Base-by-base conservation (phyloP, 2,888 invertebrate genomes). In the Meiosimyza decipiens region DNA sequence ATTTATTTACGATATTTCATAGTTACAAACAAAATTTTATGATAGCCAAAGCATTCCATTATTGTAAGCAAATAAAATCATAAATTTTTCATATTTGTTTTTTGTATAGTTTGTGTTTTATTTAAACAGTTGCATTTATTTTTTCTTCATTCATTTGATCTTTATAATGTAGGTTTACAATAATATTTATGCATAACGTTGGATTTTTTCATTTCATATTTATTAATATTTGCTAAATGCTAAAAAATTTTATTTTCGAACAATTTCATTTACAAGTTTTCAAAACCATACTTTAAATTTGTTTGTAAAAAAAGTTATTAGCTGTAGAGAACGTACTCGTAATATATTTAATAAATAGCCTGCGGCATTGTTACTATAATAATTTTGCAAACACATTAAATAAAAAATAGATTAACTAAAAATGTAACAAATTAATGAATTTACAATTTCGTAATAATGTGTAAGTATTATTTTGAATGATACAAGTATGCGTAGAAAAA, bases 71-170 rank as follows among this genome's bases (percentile, higher is more conserved):
- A 40, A 47, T 62, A 64, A 64, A 64, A 64, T 50, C 16, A 52
- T 52, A 12, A 28, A n/a, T 55, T 60, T 57, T 60, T 68, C 59
- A 65, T 15, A 51, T 63, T 40, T 72, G 54, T 59, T 70, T n/a
- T 63, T 73, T 71, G 28, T 66, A 55, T 47, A 12, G 18, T 28
- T 55, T 18, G 15, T 28, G 49, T 70, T 51, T 71, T 74, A 76
- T 73, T 71, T 71, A 73, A 74, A 77, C 73, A 72, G 69, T 63
- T 73, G 69, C 72, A 71, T 70, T 67, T 72, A 49, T 71, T 67
- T 67, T 55, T 64, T 64, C 11, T 9, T 40, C 64, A 68, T 75
- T 72, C 67, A 72, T 72, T 74, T 72, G 50, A 70, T 73, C 66
- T 65, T 55, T 68, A 72, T 72, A 72, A 72, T 75, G 71, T 40